Base-by-base conservation (phyloP, 2,113 vertebrate genomes). In the Orientallactaga bullata region DNA sequence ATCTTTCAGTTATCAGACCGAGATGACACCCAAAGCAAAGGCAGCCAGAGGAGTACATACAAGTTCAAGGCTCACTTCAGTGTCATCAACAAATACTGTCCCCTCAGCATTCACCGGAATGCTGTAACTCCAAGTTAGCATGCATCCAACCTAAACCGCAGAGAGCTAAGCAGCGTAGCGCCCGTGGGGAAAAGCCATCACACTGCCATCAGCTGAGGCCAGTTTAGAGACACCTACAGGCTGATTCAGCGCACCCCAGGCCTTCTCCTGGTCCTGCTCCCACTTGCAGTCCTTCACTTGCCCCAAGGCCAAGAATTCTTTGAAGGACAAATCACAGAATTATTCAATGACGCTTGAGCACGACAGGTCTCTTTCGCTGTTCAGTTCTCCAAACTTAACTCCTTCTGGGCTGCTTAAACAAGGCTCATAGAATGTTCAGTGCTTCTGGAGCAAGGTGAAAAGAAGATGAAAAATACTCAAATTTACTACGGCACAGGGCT, bases 241-340 rank as follows among this genome's bases (percentile, higher is more conserved):
- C 42, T 10, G 20, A 60, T 28, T 63, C 68, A 10, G 35, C 20
- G n/a, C 30, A 81, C 32, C 65, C 47, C 2, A 5, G 42, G 42
- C 32, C 21, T 77, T 58, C 58, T 51, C 66, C 24, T 47, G 6
- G 26, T 17, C 61, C 28, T 24, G 90, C 21, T 87, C 28, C 79
- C 39, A 16, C 89, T 94, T 66, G 66, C 35, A 80, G 39, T 37
- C 60, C 85, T 61, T 4, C 60, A 35, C 73, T 69, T 74, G 32
- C 89, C 76, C 4, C 1, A 68, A 90, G 32, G 69, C 77, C 83
- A 89, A 93, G 83, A 89, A 94, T 90, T 86, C 85, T 93, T 89
- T 93, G 47, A 95, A 93, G 92, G 82, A 90, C 83, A 68, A 91
- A 90, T 89, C 63, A 91, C 83, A 35, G 68, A 87, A 61, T 35